These are phyloP conservation scores for Epirrhoe alternata DNA, from an alignment of 2,888 invertebrate species.

Conservation along the genomic window DNA sequence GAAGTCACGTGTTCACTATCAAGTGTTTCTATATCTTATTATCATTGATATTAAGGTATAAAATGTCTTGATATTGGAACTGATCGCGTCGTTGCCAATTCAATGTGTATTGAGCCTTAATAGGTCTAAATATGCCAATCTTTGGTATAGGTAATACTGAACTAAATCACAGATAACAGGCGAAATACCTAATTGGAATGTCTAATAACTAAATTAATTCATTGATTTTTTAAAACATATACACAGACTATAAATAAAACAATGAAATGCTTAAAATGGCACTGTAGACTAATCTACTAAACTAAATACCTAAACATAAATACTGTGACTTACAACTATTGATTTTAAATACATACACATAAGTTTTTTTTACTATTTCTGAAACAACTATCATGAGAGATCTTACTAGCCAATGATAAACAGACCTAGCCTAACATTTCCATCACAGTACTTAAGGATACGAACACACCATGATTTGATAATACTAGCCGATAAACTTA, in stretches of 20 bases:
- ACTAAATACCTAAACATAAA: conserved; percentile 1
- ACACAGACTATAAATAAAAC: neutral
- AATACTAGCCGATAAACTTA: neutral
- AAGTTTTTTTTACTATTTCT: neutral
- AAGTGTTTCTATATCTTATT: no score
- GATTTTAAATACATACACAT: neutral
- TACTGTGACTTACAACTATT: neutral
- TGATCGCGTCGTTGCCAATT: no score
- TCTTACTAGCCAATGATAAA: neutral
- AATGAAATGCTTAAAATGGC: neutral
- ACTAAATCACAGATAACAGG: conserved; percentile 21
- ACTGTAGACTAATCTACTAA: neutral
- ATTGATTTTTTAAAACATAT: conserved; percentile 4
- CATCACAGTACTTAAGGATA: neutral
- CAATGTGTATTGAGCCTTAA: no score
- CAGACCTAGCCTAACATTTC: neutral
- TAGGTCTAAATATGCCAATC: neutral
- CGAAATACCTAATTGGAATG: conserved; percentile 9
- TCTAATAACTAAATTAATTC: conserved; percentile 10
- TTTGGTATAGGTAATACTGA: conserved; percentile 17
- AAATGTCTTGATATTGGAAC: no score
- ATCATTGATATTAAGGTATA: no score
- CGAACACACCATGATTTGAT: neutral
- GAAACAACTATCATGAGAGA: neutral
- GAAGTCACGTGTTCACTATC: no score